Percentiles rank a stretch among this genome's conserved stretches.
These are phyloP conservation scores for Orbicella faveolata DNA, from an alignment of 64 coral and sea anemone species.

Conservation along the genomic window DNA sequence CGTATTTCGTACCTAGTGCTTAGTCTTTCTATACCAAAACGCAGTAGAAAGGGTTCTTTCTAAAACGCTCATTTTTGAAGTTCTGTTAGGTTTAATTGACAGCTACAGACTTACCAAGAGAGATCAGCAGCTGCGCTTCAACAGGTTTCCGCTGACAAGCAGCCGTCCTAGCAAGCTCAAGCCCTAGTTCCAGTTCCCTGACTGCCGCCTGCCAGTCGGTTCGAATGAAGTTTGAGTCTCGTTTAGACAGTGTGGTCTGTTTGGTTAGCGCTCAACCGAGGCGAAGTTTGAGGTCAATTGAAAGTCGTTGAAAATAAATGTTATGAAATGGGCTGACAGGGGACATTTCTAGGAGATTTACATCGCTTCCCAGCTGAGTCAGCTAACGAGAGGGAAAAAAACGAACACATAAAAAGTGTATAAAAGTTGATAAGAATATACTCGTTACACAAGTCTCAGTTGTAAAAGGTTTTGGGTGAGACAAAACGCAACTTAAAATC, in stretches of 20 bases:
- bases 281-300: conserved; percentile 76
- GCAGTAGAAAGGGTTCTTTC: too few species aligned
- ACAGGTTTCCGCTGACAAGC: conserved; percentile 64
- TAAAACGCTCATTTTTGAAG: too few species aligned
- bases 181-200: conserved; percentile 69
- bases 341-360: conserved; percentile 49
- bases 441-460: too few species aligned
- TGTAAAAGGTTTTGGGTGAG: too few species aligned
- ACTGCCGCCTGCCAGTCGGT: conserved; percentile 46
- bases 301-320: conserved; percentile 67
- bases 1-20: too few species aligned
- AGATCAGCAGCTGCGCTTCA: conserved; percentile 79
- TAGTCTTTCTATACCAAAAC: too few species aligned
- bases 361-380: conserved; percentile 44
- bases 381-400: neutral
- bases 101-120: conserved; percentile 63
- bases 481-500: too few species aligned
- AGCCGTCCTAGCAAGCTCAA: conserved; percentile 49
- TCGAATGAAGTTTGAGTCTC: conserved; percentile 9
- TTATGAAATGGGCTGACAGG: conserved; percentile 60
- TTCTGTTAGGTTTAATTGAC: too few species aligned
- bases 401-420: too few species aligned
- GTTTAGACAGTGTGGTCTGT: neutral
- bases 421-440: neutral
- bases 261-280: conserved; percentile 42